A percentile compares a stretch with the other conserved stretches of the same genome.
Conservation (phyloP, 23 tunicate species). For the Corella eumyota region DNA sequence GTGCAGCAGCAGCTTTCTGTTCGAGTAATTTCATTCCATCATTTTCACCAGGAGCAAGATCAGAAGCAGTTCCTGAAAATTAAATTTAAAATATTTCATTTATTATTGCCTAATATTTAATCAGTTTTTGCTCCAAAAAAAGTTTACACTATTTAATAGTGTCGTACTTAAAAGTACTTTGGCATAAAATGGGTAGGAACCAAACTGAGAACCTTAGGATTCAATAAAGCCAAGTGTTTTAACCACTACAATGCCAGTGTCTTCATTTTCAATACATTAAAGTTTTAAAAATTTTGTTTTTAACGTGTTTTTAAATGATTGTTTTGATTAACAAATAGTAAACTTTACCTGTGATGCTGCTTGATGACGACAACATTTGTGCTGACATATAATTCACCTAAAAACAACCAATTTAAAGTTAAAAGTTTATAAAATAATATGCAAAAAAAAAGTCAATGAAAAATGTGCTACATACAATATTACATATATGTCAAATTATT, state of each 20-base stretch:
- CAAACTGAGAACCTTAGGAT: no score
- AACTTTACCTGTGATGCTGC: constrained; percentile 57
- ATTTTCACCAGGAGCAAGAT: constrained; percentile 78
- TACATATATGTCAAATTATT: neutral
- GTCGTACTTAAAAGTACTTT: neutral
- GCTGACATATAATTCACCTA: constrained; percentile 98
- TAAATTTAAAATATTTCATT: neutral
- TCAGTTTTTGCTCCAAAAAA: neutral
- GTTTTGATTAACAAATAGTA: neutral
- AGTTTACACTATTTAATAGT: no score
- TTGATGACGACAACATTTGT: constrained; percentile 81
- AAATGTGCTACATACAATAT: neutral
- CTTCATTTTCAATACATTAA: no score
- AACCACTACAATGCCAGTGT: no score
- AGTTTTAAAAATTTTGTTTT: neutral
- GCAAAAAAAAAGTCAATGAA: neutral
- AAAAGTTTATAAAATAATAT: neutral
- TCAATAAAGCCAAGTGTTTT: no score
- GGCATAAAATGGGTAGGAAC: no score
- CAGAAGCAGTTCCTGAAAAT: constrained; percentile 71
- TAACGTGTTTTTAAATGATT: neutral
- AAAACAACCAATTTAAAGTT: neutral
- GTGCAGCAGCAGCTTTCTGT: constrained; percentile 77
- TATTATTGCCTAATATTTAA: neutral
- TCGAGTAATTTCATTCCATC: constrained; percentile 92